Evolutionary conservation across 2,113 vertebrate species (phyloP).

Genomic region (Centropus unirufus): DNA sequence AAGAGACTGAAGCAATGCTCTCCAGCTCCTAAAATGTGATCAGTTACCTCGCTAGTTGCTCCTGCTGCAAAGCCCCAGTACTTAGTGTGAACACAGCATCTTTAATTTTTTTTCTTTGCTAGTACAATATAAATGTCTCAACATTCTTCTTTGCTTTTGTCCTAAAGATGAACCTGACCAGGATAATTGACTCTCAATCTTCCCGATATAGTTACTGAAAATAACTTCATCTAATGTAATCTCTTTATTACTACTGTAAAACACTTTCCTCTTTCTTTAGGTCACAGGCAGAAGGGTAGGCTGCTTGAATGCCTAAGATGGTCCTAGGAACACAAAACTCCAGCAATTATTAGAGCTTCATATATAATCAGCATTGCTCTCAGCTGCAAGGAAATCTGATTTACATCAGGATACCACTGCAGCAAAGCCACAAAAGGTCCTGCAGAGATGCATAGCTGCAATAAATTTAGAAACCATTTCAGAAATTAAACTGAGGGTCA

Average conservation of each 20-base stretch:
- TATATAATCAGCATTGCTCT: slow-evolving; percentile 38
- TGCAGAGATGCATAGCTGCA: slow-evolving; percentile 8
- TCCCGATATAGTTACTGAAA: slow-evolving; percentile 58
- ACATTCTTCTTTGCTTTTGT: slow-evolving; percentile 10
- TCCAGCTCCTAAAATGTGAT: neutral
- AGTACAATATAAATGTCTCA: neutral
- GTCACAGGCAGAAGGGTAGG: slow-evolving; percentile 52
- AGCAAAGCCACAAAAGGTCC: slow-evolving; percentile 23
- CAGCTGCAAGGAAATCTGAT: slow-evolving; percentile 39
- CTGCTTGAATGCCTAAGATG: neutral
- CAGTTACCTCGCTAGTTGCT: neutral
- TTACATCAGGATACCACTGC: slow-evolving; percentile 39
- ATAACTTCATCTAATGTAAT: slow-evolving; percentile 65
- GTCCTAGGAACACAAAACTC: slow-evolving; percentile 16
- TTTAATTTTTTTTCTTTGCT: slow-evolving; percentile 11
- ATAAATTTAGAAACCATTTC: slow-evolving; percentile 46
- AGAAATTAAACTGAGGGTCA: slow-evolving; percentile 54
- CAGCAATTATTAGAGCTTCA: slow-evolving; percentile 19
- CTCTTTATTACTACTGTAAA: slow-evolving; percentile 64
- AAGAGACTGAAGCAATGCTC: neutral
- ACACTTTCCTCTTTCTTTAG: slow-evolving; percentile 13
- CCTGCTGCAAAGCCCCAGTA: neutral
- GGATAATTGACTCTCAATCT: slow-evolving; percentile 64
- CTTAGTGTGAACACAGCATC: neutral
- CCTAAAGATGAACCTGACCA: slow-evolving; percentile 58